Evolutionary conservation across 1,140 invertebrate genomes (phyloP), one percentile per base, ranked within the genome.

Genomic region (Globodera rostochiensis): DNA sequence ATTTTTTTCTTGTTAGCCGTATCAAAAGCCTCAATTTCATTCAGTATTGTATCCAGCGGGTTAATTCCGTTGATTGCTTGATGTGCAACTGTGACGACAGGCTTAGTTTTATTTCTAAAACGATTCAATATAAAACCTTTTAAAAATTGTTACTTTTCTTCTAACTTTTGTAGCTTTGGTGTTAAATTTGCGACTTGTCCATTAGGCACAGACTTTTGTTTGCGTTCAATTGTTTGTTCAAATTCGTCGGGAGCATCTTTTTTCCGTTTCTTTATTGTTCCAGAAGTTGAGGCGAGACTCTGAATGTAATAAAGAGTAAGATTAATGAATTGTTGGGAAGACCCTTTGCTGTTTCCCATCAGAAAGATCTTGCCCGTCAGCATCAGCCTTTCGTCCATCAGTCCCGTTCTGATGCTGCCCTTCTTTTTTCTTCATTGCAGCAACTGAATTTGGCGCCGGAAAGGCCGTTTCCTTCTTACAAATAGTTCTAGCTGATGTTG

Each of bases 21-120:
- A 70, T 78, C 77, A 69, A 69, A 78, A 66, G 77, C 77, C 19
- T 78, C 77, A 46, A 78, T 78, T 47, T 78, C 77, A 47, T 69
- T 50, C 50, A 78, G 49, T 19, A 78, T 78, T 21, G 53, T 78
- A 69, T 78, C 77, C 64, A 78, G 69, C 3, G 77, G 77, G 21
- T 78, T 78, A 21, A 78, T 46, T 21, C 70, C 77, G 66, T 78
- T 77, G 2, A 3, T 36, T 49, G 47, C 7, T 46, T 46, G 15
- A 6, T 78, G 66, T 69, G 21, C 19, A 6, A 15, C 21, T 49
- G 46, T 78, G 8, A 25, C 49, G 8, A 25, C 49, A 9, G 57
- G 49, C 13, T 78, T 57, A 76, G 36, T 78, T 46, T 69, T 69
- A 70, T n/a, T 45, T 15, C n/a, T 64, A 67, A 46, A 45, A 21